Conservation (phyloP, 1,140 invertebrate genomes). For the Drosophila nebulosa region DNA sequence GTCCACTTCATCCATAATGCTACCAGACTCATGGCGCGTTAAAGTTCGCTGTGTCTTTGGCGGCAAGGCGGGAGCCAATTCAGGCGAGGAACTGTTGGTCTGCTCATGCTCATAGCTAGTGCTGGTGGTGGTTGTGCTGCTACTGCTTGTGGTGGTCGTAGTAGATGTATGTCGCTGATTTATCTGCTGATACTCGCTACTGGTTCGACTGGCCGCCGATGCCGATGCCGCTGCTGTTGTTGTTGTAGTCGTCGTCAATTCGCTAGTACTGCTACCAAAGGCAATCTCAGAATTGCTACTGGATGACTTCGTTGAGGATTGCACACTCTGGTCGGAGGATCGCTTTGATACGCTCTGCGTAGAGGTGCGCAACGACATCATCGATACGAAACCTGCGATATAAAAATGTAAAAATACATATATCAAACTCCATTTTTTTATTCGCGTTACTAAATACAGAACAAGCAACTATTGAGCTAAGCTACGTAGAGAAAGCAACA, state of each 20-base stretch:
- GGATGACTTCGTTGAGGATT: conserved; percentile 73
- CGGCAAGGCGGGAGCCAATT: conserved; percentile 86
- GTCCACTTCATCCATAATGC: conserved; percentile 82
- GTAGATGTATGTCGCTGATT: conserved; percentile 36
- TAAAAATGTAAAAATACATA: neutral
- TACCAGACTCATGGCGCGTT: conserved; percentile 89
- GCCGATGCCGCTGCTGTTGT: conserved; percentile 41
- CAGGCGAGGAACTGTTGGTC: conserved; percentile 24
- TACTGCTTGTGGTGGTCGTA: conserved; percentile 27
- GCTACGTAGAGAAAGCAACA: too few species aligned
- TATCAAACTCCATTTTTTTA: too few species aligned
- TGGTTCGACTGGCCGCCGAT: conserved; percentile 16
- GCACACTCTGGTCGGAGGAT: conserved; percentile 83
- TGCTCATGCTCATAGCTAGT: conserved; percentile 44
- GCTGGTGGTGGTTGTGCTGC: conserved; percentile 23
- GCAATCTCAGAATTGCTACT: conserved; percentile 72
- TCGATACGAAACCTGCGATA: conserved; percentile 86
- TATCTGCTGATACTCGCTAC: conserved; percentile 45
- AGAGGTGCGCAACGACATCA: conserved; percentile 85
- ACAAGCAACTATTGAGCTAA: too few species aligned
- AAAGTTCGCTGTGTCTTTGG: conserved; percentile 80
- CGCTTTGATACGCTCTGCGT: conserved; percentile 84
- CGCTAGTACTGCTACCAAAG: conserved; percentile 44
- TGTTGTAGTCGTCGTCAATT: conserved; percentile 22
- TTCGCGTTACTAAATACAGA: too few species aligned